Conservation (phyloP, 2,888 invertebrate genomes). For the Xylota segnis region DNA sequence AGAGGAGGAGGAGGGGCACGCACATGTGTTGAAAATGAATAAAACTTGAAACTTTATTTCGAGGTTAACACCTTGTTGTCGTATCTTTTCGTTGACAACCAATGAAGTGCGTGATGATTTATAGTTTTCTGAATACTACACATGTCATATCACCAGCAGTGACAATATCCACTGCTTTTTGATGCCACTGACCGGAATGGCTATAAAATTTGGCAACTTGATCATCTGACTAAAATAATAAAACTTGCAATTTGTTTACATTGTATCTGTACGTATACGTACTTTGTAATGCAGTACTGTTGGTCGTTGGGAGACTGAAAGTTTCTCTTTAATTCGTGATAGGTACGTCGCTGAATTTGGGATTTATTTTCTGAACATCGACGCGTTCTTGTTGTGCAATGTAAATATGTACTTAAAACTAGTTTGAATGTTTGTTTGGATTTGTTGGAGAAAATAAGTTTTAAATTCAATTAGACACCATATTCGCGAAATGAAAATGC, state of each 20-base stretch:
- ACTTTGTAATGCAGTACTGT: not conserved
- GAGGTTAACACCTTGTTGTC: slow-evolving; percentile 48
- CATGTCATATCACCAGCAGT: slow-evolving; percentile 5
- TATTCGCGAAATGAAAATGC: too few relatives aligned
- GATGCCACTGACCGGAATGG: not conserved
- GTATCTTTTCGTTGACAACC: not conserved
- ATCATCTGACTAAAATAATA: slow-evolving; percentile 37
- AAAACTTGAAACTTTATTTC: slow-evolving; percentile 31
- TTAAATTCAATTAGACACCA: too few relatives aligned
- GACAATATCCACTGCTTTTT: not conserved
- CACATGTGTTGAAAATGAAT: not conserved
- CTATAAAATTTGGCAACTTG: slow-evolving; percentile 42
- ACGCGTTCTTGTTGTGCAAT: not conserved
- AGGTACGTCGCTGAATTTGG: not conserved
- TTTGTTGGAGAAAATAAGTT: not conserved
- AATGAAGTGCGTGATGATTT: slow-evolving; percentile 33
- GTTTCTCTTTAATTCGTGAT: not conserved
- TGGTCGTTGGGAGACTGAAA: not conserved
- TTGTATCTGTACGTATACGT: not conserved
- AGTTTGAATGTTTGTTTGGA: not conserved
- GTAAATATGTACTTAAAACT: not conserved
- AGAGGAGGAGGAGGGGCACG: not conserved
- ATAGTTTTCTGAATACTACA: slow-evolving; percentile 1
- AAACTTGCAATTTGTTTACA: slow-evolving; percentile 2
- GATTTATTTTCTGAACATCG: not conserved